Conservation (phyloP, 2,113 vertebrate genomes). For the Oryctolagus cuniculus region mOryCun1.1 NC_091434.1:8917001-8917500, state of each 20-base stretch:
- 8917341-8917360: conserved; percentile 29
- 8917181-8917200: too few species aligned
- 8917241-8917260: background rate
- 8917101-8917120: too few species aligned
- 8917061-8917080: too few species aligned
- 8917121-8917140: too few species aligned
- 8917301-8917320: background rate
- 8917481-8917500: background rate
- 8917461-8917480: background rate
- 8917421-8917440: background rate
- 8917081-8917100: too few species aligned
- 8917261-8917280: background rate
- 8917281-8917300: background rate
- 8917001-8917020: too few species aligned
- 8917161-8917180: too few species aligned
- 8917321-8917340: background rate
- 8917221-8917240: background rate
- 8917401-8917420: conserved; percentile 40
- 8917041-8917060: too few species aligned
- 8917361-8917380: background rate
- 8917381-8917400: background rate
- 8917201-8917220: background rate
- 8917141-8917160: too few species aligned
- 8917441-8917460: background rate
- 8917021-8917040: too few species aligned